Evolutionary conservation across 2,113 vertebrate genomes (phyloP).

Genomic region (Baryphthengus martii): DNA sequence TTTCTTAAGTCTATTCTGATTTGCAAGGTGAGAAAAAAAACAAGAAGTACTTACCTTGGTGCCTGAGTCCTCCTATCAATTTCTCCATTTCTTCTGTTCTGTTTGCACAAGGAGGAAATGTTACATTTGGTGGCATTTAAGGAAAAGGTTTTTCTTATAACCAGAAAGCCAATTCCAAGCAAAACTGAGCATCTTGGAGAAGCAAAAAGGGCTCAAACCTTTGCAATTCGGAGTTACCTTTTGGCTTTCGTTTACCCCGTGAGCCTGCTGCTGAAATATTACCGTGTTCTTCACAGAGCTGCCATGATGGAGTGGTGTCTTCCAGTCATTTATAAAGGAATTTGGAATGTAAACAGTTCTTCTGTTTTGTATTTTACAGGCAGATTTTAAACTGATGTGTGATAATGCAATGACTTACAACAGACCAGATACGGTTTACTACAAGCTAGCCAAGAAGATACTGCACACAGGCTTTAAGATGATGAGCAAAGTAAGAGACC

Average conservation of each 20-base stretch:
- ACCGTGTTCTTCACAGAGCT: background rate
- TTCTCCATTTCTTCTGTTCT: background rate
- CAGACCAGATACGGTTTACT: slow-evolving; percentile 97
- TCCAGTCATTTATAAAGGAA: background rate
- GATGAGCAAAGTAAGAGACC: slow-evolving; percentile 97
- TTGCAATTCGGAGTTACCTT: background rate
- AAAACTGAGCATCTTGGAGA: background rate
- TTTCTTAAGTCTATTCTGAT: background rate
- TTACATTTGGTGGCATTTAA: background rate
- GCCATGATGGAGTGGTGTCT: background rate
- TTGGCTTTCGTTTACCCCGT: background rate
- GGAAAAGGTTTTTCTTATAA: background rate
- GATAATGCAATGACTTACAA: slow-evolving; percentile 99
- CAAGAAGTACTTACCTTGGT: background rate
- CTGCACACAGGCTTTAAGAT: slow-evolving; percentile 98
- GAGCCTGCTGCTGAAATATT: background rate
- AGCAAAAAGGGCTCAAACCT: background rate
- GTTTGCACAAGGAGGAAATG: background rate
- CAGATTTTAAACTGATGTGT: slow-evolving; percentile 98
- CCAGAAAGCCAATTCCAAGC: background rate
- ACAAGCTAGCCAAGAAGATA: slow-evolving; percentile 97
- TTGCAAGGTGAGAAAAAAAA: background rate
- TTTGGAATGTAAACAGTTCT: background rate
- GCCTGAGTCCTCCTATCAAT: background rate
- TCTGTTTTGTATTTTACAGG: slow-evolving; percentile 74